A percentile compares a stretch with the other conserved stretches of the same genome.
These are phyloP conservation scores for Metellina segmentata DNA, from an alignment of 2,888 invertebrate species.

Conservation along the genomic window DNA sequence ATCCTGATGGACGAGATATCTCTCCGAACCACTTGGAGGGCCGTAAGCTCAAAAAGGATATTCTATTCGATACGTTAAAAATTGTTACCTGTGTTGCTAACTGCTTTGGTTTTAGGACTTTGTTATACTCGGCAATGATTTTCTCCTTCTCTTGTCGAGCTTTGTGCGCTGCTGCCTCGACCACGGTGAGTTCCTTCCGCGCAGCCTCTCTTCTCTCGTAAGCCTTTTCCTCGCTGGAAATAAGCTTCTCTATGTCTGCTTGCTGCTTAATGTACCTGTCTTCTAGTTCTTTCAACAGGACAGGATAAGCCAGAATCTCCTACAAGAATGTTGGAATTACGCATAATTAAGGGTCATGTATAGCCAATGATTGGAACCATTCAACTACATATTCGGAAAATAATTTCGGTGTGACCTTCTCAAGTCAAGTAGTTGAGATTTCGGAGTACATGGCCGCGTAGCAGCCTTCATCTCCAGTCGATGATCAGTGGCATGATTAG, in stretches of 20 bases:
- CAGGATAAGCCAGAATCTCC: conserved; percentile 52
- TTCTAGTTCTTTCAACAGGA: conserved; percentile 46
- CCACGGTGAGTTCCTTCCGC: conserved; percentile 14
- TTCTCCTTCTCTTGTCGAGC: conserved; percentile 67
- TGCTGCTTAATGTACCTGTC: conserved; percentile 36
- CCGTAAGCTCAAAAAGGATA: too few relatives aligned
- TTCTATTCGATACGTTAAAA: too few relatives aligned
- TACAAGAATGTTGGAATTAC: not conserved
- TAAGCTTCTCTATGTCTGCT: conserved; percentile 24
- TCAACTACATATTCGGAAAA: not conserved
- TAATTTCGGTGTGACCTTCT: too few relatives aligned
- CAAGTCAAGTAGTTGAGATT: too few relatives aligned
- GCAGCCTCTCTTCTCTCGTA: conserved; percentile 49
- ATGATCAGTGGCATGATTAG: too few relatives aligned
- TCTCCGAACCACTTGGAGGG: too few relatives aligned
- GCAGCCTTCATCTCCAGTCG: too few relatives aligned
- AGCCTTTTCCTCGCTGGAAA: conserved; percentile 50
- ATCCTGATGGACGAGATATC: too few relatives aligned
- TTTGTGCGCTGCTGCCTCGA: conserved; percentile 39
- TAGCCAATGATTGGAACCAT: not conserved
- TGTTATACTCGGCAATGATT: conserved; percentile 57
- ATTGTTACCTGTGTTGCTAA: conserved; percentile 25
- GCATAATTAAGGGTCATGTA: not conserved
- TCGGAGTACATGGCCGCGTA: too few relatives aligned
- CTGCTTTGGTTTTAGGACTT: conserved; percentile 59